Percentiles rank a stretch among this genome's conserved stretches.
Evolutionary conservation across 2,888 invertebrate genomes (phyloP).

Genomic region (Lasioglossum vierecki): DNA sequence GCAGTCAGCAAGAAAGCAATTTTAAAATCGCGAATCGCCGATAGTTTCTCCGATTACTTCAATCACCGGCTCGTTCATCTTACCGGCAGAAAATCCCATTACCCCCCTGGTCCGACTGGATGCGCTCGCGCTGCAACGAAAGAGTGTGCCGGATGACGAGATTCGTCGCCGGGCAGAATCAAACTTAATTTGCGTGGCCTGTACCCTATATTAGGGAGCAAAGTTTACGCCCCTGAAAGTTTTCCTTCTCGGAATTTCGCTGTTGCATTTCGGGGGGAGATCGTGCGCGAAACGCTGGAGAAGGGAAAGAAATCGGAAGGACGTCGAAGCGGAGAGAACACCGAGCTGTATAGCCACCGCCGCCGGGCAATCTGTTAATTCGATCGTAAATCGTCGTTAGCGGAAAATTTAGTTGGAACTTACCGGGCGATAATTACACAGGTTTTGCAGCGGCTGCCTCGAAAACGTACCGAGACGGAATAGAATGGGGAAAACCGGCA

Average conservation of each 20-base stretch:
- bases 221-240: slow-evolving; percentile 27
- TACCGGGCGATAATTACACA: slow-evolving; percentile 78
- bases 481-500: slow-evolving; percentile 19
- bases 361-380: slow-evolving; percentile 78
- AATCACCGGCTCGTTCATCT: slow-evolving; percentile 44
- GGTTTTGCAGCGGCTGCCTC: slow-evolving; percentile 68
- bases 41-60: slow-evolving; percentile 51
- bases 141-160: background rate
- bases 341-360: slow-evolving; percentile 53
- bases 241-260: slow-evolving; percentile 13
- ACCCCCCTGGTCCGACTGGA: background rate
- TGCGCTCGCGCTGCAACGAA: background rate
- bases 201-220: slow-evolving; percentile 23
- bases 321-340: slow-evolving; percentile 11
- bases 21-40: slow-evolving; percentile 47
- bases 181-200: slow-evolving; percentile 42
- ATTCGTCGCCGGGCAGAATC: slow-evolving; percentile 13
- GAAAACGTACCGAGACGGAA: slow-evolving; percentile 52
- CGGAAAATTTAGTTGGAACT: slow-evolving; percentile 80
- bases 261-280: background rate
- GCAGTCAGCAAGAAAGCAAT: slow-evolving; percentile 48
- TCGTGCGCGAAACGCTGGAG: background rate
- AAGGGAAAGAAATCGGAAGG: slow-evolving; percentile 5
- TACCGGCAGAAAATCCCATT: slow-evolving; percentile 51
- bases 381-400: slow-evolving; percentile 81